Base-by-base conservation (phyloP, 1,140 invertebrate species). In the Eubasilissa regina region DNA sequence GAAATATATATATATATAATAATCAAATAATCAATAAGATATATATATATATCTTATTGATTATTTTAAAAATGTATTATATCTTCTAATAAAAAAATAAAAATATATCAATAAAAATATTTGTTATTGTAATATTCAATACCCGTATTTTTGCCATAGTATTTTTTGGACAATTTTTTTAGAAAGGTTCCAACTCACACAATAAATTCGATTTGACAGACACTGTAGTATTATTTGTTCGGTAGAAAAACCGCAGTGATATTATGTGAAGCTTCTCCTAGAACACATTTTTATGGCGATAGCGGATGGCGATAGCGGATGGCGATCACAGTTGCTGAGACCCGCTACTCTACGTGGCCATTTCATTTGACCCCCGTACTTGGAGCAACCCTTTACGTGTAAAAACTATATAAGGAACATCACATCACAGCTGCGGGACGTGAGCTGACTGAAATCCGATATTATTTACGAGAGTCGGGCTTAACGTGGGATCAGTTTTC, bases 381-480 rank as follows among this genome's bases (percentile, higher is more conserved):
- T 19, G 60, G 43, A 53, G 68, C n/a, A 76, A 25, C 58, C 51
- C 75, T 66, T 80, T 80, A 80, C 79, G 79, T 80, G 79, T 80
- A 80, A 80, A 77, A 80, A 80, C 79, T 80, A 75, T 80, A 73
- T 80, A 80, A 80, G 68, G 79, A 73, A 75, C 64, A 53, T 76
- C 79, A 48, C 79, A 80, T 80, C 79, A 80, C 75, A 73, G 35
- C 75, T 75, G 48, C 51, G 62, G 11, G 51, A 77, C 79, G 79
- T 80, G 79, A 62, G 43, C 53, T 19, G 75, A 80, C 35, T 80
- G 56, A 66, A 35, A 58, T 11, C 70, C 60, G 58, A 56, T 75
- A 64, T 64, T 64, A 43, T 77, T 80, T 77, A 80, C 79, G 79
- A 80, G 75, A 51, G 70, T 60, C 79, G 51, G 48, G 75, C 79